Evolutionary conservation across 2,797 vertebrate species (phyloP).

Genomic region (Dromococcyx pavoninus): DNA sequence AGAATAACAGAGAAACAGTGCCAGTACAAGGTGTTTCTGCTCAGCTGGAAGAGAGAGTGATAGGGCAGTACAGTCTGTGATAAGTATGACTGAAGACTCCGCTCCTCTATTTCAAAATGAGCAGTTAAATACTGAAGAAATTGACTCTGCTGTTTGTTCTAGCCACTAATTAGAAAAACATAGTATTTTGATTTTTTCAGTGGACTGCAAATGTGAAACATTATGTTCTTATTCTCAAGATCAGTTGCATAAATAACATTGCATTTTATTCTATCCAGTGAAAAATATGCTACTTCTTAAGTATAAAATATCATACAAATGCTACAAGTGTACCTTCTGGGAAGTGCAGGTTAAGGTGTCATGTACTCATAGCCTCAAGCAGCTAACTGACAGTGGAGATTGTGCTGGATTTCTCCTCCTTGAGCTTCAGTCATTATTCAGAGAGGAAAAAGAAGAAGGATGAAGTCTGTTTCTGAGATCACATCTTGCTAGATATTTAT

Average conservation of each 20-base stretch:
- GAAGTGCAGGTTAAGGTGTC: neutral
- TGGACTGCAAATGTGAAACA: neutral
- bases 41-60: neutral
- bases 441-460: neutral
- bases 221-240: neutral
- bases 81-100: neutral
- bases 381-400: neutral
- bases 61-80: neutral
- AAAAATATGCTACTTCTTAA: neutral
- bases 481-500: neutral
- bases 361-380: neutral
- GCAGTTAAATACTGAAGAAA: neutral
- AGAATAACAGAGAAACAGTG: neutral
- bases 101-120: neutral
- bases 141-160: neutral
- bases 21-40: neutral
- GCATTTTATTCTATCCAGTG: neutral
- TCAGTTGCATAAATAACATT: neutral
- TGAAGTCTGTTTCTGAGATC: neutral
- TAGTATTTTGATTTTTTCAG: neutral
- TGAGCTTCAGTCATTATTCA: neutral
- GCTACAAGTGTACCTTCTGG: neutral
- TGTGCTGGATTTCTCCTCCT: neutral
- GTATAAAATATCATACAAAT: neutral
- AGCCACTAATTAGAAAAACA: neutral